Evolutionary conservation across 1,140 invertebrate species (phyloP), one percentile per base, ranked within the genome.

Genomic region (Euborellia annulipes): DNA sequence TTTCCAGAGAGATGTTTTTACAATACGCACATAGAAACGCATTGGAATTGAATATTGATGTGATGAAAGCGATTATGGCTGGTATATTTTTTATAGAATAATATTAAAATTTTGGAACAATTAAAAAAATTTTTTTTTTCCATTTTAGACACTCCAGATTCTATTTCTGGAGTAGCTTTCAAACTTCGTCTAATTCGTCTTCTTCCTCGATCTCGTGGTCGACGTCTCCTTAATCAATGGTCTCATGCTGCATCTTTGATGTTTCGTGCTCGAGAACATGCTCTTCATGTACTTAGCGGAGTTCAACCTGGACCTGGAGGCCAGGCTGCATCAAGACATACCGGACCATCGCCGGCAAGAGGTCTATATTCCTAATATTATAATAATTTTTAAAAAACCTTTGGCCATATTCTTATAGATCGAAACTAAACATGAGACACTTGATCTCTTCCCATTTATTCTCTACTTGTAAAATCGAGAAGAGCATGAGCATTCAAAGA

Each of bases 31-130:
- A 81, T 51, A 68, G 81, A 44, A 79, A 80, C 54, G 82, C 85
- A 40, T 82, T 88, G 51, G 83, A 87, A 55, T 61, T 89, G 42
- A 84, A 88, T 67, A 79, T 87, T 19, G 85, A 89, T 57, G 83
- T 87, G 2, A 77, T 86, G 59, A 88, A 87, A 67, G 71, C 73
- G 39, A 85, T 88, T 49, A 76, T 88, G 57, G 73, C 76, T 52
- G 78, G 82, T 85, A 56, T n/a, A 60, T 45, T 55, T 44, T 3
- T 32, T 39, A 34, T n/a, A 47, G 38, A 45, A 39, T 47, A 21
- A 34, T 18, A 32, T 46, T 2, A 8, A 19, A 46, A 16, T 13
- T 11, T n/a, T n/a, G 9, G 8, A 39, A 34, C 13, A 18, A 37
- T 3, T 13, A 20, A 22, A 3, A 19, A 14, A 8, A 17, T 36